Evolutionary conservation across 2,113 vertebrate genomes (phyloP).

Genomic region (Marcusenius ussheri): DNA sequence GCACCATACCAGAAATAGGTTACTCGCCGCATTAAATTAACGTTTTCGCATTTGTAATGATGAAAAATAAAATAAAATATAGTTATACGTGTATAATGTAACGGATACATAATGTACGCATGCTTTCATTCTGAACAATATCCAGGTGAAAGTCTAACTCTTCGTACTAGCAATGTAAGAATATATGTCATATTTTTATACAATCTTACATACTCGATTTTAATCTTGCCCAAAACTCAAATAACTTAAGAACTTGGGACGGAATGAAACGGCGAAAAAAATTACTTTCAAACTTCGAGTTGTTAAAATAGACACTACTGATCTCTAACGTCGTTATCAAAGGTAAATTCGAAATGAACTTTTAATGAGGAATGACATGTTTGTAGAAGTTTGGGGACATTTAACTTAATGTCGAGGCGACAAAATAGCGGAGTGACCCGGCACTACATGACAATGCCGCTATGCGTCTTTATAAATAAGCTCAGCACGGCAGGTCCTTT

Average conservation of each 20-base stretch:
- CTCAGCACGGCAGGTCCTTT: constrained; percentile 50
- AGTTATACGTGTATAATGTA: not conserved
- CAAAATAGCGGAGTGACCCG: constrained; percentile 21
- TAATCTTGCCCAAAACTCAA: not conserved
- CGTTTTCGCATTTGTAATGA: not conserved
- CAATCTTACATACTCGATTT: not conserved
- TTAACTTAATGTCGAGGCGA: constrained; percentile 7
- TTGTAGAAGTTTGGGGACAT: not conserved
- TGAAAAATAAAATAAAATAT: not conserved
- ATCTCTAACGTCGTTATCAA: not conserved
- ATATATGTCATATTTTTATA: not conserved
- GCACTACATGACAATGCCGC: constrained; percentile 33
- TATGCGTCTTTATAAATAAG: constrained; percentile 25
- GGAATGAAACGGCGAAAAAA: not conserved
- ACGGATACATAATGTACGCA: not conserved
- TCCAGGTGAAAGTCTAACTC: not conserved
- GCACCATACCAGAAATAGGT: not conserved
- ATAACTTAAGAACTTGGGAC: not conserved
- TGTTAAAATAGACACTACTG: not conserved
- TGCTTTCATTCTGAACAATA: not conserved
- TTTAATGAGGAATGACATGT: not conserved
- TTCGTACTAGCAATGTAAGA: not conserved
- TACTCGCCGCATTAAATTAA: not conserved
- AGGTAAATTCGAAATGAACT: not conserved
- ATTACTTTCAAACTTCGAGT: not conserved